Evolutionary conservation across 1,140 invertebrate genomes (phyloP), one percentile per base, ranked within the genome.

Genomic region (Drosophila ironensis): DNA sequence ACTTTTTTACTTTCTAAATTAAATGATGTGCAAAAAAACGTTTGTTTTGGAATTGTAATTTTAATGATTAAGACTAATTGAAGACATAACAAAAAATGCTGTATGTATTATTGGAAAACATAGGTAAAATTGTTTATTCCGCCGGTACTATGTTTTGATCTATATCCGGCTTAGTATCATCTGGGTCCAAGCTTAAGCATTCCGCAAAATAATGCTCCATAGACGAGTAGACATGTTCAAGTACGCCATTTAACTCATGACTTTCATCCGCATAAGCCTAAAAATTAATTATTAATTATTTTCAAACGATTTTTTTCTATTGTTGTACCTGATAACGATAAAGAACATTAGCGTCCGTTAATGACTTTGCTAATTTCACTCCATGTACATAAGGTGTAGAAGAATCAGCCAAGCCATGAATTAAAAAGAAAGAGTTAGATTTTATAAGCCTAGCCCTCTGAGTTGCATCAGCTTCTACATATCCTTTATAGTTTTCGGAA

Each of bases 381-480:
- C 95, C 95, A 91, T 99, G 97, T 76, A 97, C 95, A 91, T 97
- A 97, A 77, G 97, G 97, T 71, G 97, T 96, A 78, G 96, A 96
- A 69, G 97, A 93, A 91, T 98, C 97, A 7, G 89, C 89, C 88
- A 97, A 92, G 59, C 97, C 97, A 88, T 98, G 97, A 77, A 98
- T 92, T 59, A 98, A 92, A 90, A 97, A 96, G 81, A 97, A 94
- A 51, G 95, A 95, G 88, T 96, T 94, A 76, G 94, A 93, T 57
- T 95, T 95, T 68, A 98, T 95, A 88, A 97, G 93, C 86, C 94
- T 93, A 28, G 96, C 96, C 48, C 95, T 92, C 89, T 96, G 94
- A 9, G 96, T 96, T 51, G 97, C 94, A 91, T 98, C 97, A 14
- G 96, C 94, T 82, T 97, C 95, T 70, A 97, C 96, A 90, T 99